Percentiles rank a stretch among this genome's conserved stretches.
Conservation (phyloP, 2,888 invertebrate species). For the Mesorhabditis sp. region DNA sequence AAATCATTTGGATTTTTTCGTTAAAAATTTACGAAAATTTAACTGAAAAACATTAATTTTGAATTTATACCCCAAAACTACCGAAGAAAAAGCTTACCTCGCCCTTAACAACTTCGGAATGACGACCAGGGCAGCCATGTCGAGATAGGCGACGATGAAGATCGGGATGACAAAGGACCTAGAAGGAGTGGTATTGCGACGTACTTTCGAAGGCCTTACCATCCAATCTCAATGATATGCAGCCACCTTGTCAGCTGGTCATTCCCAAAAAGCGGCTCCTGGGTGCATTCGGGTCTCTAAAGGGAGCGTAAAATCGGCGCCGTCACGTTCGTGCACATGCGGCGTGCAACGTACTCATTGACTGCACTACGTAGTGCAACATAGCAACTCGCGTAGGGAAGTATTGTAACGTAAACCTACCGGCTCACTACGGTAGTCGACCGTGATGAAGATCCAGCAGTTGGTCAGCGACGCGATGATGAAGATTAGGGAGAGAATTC, state of each 20-base stretch:
- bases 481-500: not conserved
- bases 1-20: not conserved
- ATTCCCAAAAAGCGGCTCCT: not conserved
- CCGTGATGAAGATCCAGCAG: constrained; percentile 4
- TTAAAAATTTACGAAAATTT: not conserved
- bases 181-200: not conserved
- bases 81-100: constrained; percentile 8
- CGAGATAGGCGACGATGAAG: constrained; percentile 22
- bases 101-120: constrained; percentile 2
- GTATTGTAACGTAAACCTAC: not conserved
- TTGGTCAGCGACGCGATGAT: constrained; percentile 17
- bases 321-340: no score
- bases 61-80: not conserved
- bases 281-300: constrained; percentile 10
- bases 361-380: no score
- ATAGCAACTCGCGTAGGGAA: no score
- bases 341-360: no score
- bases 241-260: constrained; percentile 12
- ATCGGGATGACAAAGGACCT: constrained; percentile 27
- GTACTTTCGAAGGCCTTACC: not conserved
- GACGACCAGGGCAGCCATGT: constrained; percentile 16
- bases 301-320: not conserved
- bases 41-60: constrained; percentile 7
- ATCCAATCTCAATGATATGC: constrained; percentile 13
- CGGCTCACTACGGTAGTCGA: constrained; percentile 4